Conservation (phyloP, 2,888 invertebrate species). For the Caenorhabditis angaria region DNA sequence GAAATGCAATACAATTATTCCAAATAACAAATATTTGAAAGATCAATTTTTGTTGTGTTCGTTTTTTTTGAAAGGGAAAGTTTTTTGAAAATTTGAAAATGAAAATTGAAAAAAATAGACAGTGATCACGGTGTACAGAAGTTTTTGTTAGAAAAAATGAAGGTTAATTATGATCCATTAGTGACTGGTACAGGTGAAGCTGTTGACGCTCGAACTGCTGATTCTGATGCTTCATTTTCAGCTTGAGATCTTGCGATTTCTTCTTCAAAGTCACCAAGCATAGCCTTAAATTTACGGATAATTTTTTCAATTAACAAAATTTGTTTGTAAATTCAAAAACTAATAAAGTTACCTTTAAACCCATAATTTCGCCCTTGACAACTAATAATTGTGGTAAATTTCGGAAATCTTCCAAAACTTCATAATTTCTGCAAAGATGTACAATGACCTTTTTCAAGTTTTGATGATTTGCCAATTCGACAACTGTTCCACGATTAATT, state of each 20-base stretch:
- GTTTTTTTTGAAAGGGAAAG: neutral
- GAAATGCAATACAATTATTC: neutral
- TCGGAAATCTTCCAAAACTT: constrained; percentile 70
- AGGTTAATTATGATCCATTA: constrained; percentile 30
- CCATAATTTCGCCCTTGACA: constrained; percentile 71
- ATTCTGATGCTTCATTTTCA: constrained; percentile 20
- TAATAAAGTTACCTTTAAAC: constrained; percentile 64
- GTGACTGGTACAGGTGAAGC: constrained; percentile 40
- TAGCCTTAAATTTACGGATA: constrained; percentile 51
- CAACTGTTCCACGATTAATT: constrained; percentile 71
- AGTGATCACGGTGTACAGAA: neutral
- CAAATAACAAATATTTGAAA: constrained; percentile 2
- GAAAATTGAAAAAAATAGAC: constrained; percentile 1
- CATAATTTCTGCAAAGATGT: constrained; percentile 71
- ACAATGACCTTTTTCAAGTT: constrained; percentile 68
- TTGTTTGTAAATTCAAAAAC: no score
- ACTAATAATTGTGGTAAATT: constrained; percentile 71
- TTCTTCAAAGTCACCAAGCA: constrained; percentile 64
- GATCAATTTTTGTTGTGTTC: neutral
- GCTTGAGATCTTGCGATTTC: constrained; percentile 33
- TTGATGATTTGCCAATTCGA: constrained; percentile 66
- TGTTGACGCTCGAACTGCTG: constrained; percentile 11
- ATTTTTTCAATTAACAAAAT: constrained; percentile 10
- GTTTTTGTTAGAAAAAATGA: neutral
- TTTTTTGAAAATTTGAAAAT: neutral